phyloP scores from a whole-genome alignment of 2,888 invertebrate genomes.

The Taphrorychus bicolor region DNA sequence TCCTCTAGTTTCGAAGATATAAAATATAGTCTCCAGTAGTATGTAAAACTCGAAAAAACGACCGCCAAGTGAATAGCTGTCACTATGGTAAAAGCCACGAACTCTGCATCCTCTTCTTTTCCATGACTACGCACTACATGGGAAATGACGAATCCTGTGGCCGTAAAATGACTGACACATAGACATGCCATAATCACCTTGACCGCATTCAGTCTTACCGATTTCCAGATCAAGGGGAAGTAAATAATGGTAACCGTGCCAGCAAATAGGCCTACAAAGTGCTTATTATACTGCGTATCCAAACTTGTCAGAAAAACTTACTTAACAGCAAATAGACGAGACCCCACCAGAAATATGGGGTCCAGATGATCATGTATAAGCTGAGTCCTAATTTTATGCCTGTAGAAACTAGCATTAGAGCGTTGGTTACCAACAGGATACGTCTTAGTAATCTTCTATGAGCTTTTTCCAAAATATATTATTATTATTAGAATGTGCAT shows the following conservation, averaged over 20 bases:
- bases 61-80: background rate
- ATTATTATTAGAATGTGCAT: background rate
- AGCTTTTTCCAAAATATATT: too few relatives aligned
- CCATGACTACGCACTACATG: background rate
- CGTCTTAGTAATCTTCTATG: too few relatives aligned
- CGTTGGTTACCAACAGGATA: background rate
- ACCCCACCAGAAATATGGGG: background rate
- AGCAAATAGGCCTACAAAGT: background rate
- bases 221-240: background rate
- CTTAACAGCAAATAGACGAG: background rate
- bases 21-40: constrained; percentile 9
- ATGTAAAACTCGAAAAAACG: constrained; percentile 1
- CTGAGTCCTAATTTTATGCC: background rate
- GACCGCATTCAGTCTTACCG: background rate
- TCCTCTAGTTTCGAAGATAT: background rate
- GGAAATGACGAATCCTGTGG: background rate
- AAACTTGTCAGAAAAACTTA: background rate
- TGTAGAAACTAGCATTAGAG: background rate
- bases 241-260: background rate
- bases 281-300: too few relatives aligned
- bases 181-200: background rate
- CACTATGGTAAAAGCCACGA: background rate
- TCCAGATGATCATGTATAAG: background rate
- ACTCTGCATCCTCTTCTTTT: background rate
- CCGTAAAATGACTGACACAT: background rate